Percentiles rank a stretch among this genome's conserved stretches.
These are phyloP conservation scores for Vespertilio murinus DNA, from an alignment of 2,797 vertebrate genomes.

Conservation along the genomic window DNA sequence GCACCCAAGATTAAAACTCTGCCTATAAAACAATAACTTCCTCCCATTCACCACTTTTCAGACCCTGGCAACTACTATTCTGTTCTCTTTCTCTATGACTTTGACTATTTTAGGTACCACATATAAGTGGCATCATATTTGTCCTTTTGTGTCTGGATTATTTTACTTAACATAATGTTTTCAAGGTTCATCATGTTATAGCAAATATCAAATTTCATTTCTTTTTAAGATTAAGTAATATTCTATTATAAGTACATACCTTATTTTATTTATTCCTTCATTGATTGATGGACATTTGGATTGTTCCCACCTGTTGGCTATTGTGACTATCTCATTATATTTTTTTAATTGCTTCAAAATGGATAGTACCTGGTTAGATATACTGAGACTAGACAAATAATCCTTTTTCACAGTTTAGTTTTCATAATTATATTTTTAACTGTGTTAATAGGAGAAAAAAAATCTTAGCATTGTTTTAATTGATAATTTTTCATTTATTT, in stretches of 20 bases:
- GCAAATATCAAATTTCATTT: background rate
- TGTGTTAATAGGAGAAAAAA: background rate
- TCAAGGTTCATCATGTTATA: background rate
- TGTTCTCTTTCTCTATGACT: background rate
- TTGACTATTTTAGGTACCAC: background rate
- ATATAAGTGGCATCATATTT: background rate
- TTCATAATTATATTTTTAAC: background rate
- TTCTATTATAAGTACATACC: background rate
- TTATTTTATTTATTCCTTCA: background rate
- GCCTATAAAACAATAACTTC: background rate
- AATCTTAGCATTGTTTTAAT: background rate
- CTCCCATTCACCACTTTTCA: background rate
- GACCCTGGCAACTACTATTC: background rate
- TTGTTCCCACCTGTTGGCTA: background rate
- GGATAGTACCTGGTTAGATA: background rate
- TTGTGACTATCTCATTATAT: background rate
- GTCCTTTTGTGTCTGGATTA: background rate
- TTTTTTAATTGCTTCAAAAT: slow-evolving; percentile 16
- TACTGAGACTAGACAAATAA: background rate
- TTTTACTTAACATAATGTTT: background rate
- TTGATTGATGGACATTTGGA: background rate
- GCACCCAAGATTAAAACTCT: background rate
- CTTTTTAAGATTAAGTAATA: slow-evolving; percentile 3
- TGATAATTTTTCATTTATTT: slow-evolving; percentile 14
- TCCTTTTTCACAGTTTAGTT: background rate